phyloP scores from a whole-genome alignment of 35 echinoderm and acorn worm species.

The Apostichopus californicus region DNA sequence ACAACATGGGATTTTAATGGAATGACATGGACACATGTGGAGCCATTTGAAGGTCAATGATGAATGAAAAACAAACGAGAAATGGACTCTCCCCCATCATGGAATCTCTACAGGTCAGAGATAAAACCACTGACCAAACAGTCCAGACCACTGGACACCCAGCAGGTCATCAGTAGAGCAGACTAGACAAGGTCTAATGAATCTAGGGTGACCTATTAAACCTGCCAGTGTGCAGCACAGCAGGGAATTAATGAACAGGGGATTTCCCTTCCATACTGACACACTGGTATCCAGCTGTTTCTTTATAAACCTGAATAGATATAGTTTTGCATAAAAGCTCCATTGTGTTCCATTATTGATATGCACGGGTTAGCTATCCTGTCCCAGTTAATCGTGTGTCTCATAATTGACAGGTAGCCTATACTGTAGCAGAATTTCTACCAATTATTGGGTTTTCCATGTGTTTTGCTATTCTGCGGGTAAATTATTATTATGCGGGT shows the following conservation, averaged over 20 bases:
- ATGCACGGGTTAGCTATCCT: too few species aligned
- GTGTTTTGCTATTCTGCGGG: too few species aligned
- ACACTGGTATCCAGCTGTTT: background rate
- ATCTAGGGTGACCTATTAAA: background rate
- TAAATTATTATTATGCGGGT: too few species aligned
- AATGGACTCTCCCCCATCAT: background rate
- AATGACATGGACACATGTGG: background rate
- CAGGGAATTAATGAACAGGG: background rate
- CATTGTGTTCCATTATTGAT: too few species aligned
- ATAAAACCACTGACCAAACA: background rate
- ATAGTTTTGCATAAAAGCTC: too few species aligned
- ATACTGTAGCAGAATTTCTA: too few species aligned
- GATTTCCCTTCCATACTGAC: background rate
- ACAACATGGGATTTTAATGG: background rate
- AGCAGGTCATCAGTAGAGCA: background rate
- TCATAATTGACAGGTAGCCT: too few species aligned
- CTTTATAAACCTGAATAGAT: background rate
- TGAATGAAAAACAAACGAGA: background rate
- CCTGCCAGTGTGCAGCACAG: background rate
- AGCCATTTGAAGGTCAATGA: background rate
- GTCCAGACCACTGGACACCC: background rate
- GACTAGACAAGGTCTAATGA: background rate
- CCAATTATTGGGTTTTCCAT: too few species aligned
- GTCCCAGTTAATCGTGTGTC: too few species aligned
- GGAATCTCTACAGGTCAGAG: background rate